Percentiles rank a stretch among this genome's conserved stretches.
These are phyloP conservation scores for Anabas testudineus DNA, from an alignment of 2,797 vertebrate genomes.

Conservation along the genomic window DNA sequence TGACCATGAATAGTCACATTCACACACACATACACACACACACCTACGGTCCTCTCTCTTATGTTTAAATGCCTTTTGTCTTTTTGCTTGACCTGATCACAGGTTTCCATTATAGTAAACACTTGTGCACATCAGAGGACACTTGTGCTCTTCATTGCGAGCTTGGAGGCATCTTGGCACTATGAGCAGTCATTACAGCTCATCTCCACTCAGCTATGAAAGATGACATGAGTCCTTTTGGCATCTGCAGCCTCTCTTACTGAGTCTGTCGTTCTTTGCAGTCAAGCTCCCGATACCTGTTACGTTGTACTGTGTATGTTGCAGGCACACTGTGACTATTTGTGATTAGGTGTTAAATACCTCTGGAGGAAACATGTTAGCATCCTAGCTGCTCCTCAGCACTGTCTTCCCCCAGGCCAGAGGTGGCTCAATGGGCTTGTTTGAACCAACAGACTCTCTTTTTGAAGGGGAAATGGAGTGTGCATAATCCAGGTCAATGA, in stretches of 20 bases:
- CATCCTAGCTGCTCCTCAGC: slow-evolving; percentile 32
- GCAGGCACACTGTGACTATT: not conserved
- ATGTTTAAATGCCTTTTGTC: slow-evolving; percentile 8
- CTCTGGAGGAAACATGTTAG: slow-evolving; percentile 25
- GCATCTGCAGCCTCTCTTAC: slow-evolving; percentile 24
- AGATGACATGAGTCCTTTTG: slow-evolving; percentile 58
- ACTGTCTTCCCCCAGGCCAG: slow-evolving; percentile 56
- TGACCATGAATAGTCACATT: slow-evolving; percentile 34
- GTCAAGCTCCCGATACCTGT: not conserved
- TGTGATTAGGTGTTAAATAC: slow-evolving; percentile 5
- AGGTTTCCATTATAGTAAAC: slow-evolving; percentile 36
- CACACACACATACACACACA: too few relatives aligned
- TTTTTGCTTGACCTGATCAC: slow-evolving; percentile 8
- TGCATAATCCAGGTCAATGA: slow-evolving; percentile 67
- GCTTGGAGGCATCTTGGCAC: slow-evolving; percentile 40
- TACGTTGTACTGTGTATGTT: not conserved
- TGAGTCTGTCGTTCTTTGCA: slow-evolving; percentile 18
- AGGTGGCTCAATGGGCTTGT: slow-evolving; percentile 50
- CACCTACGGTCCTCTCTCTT: slow-evolving; percentile 3
- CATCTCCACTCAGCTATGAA: slow-evolving; percentile 62
- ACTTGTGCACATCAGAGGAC: slow-evolving; percentile 8
- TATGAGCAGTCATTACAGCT: slow-evolving; percentile 53
- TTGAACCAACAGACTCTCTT: slow-evolving; percentile 68
- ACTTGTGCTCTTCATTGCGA: slow-evolving; percentile 22
- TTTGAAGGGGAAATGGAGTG: slow-evolving; percentile 80